Conservation (phyloP, 53 echinoderm and acorn worm species). For the Holothuria scabra region DNA sequence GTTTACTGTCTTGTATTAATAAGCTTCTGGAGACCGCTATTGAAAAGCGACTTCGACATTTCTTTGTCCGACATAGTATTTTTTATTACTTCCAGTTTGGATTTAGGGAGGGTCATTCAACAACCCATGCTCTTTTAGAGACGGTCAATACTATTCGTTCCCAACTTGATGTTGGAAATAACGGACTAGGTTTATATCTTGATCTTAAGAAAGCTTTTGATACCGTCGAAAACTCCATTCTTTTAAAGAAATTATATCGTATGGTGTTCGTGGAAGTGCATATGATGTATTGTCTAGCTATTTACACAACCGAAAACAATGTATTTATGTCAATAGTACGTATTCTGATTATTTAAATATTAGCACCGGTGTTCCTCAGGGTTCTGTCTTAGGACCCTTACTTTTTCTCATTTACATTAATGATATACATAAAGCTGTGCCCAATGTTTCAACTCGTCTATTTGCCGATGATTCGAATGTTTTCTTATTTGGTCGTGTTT, state of each 20-base stretch:
- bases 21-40: background rate
- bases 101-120: conserved; percentile 3
- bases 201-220: no score
- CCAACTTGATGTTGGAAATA: no score
- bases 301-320: background rate
- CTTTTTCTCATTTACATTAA: no score
- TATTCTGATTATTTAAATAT: no score
- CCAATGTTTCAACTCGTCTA: conserved; percentile 7
- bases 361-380: no score
- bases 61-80: background rate
- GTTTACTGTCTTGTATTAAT: no score
- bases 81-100: background rate
- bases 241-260: conserved; percentile 17
- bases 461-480: conserved; percentile 27
- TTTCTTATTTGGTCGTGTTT: conserved; percentile 11
- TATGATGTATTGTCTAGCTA: background rate
- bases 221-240: conserved; percentile 18
- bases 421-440: no score
- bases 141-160: conserved; percentile 8
- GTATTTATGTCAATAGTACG: background rate
- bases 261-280: conserved; percentile 6
- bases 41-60: background rate
- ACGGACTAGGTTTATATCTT: no score
- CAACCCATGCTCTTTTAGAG: conserved; percentile 7
- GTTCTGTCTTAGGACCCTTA: no score